Percentiles rank a stretch among this genome's conserved stretches.
Evolutionary conservation across 2,113 vertebrate species (phyloP).

Genomic region (Cavia aperea): DNA sequence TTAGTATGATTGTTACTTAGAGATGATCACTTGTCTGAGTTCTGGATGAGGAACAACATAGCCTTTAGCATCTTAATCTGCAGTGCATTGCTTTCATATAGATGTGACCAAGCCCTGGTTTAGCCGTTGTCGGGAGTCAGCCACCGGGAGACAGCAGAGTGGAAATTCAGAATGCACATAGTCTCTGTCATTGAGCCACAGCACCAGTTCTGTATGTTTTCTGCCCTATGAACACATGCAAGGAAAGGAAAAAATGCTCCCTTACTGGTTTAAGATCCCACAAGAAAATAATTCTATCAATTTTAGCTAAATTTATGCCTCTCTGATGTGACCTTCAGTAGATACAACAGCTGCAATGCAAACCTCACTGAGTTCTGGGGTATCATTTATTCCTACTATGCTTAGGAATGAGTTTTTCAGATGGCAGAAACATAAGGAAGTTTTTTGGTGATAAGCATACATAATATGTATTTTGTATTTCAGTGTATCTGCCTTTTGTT

Average conservation of each 20-base stretch:
- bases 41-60: neutral
- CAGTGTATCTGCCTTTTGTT: neutral
- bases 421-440: neutral
- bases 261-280: neutral
- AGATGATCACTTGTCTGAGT: neutral
- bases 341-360: neutral
- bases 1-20: neutral
- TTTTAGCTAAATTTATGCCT: neutral
- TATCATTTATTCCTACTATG: neutral
- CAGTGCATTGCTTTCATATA: neutral
- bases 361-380: neutral
- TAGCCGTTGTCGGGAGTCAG: neutral
- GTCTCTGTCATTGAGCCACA: neutral
- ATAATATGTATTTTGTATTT: neutral
- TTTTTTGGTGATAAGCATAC: neutral
- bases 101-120: accelerated
- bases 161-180: neutral
- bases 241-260: neutral
- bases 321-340: neutral
- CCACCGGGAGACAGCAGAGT: neutral
- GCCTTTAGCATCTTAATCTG: neutral
- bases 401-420: neutral
- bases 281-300: neutral
- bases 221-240: neutral
- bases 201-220: too few relatives aligned